Evolutionary conservation across 2,888 invertebrate species (phyloP).

Genomic region (Dilophus febrilis): DNA sequence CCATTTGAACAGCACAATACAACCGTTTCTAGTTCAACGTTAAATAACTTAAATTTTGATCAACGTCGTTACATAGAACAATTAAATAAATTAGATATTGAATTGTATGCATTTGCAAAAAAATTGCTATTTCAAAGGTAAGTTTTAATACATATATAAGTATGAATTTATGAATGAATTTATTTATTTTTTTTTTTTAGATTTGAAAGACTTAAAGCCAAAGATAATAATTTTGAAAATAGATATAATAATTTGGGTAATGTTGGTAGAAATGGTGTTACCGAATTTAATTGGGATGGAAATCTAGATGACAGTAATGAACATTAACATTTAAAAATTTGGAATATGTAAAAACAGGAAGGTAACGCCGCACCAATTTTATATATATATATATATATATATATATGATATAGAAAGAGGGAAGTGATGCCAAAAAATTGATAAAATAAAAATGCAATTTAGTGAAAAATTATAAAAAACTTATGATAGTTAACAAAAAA

Average conservation of each 20-base stretch:
- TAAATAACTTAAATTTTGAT: constrained; percentile 54
- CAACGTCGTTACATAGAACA: constrained; percentile 60
- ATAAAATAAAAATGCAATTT: too few species aligned
- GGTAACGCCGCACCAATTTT: too few species aligned
- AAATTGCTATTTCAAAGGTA: constrained; percentile 65
- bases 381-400: too few species aligned
- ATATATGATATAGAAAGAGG: too few species aligned
- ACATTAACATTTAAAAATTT: constrained; percentile 1
- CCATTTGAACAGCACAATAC: constrained; percentile 86
- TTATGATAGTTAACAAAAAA: too few species aligned
- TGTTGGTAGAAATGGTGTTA: constrained; percentile 55
- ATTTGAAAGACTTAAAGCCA: constrained; percentile 61
- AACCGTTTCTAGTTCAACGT: constrained; percentile 68
- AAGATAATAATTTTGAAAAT: constrained; percentile 65
- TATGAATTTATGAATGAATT: neutral
- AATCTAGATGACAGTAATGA: constrained; percentile 43
- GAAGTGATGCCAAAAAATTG: too few species aligned
- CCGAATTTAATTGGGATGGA: constrained; percentile 81
- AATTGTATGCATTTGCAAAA: constrained; percentile 86
- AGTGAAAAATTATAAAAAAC: too few species aligned
- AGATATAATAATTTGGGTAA: constrained; percentile 74
- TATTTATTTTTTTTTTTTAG: constrained; percentile 31
- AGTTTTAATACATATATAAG: constrained; percentile 8
- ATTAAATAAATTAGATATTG: constrained; percentile 77
- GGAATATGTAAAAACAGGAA: too few species aligned